These are phyloP conservation scores for Clanis bilineata DNA, from an alignment of 2,888 invertebrate species.

Conservation along the genomic window DNA sequence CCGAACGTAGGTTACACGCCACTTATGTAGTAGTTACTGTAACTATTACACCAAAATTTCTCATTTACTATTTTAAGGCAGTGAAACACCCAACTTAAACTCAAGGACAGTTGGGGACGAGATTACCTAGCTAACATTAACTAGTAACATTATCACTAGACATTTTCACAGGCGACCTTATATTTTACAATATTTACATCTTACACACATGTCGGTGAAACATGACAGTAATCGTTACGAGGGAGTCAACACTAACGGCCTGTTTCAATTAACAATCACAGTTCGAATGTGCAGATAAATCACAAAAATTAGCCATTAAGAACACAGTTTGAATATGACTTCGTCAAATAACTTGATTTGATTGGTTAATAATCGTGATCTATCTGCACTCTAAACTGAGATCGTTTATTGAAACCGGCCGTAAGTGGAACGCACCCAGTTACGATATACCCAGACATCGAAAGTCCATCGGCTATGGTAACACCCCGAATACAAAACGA, in stretches of 20 bases:
- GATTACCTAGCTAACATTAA: constrained; percentile 82
- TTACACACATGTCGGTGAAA: constrained; percentile 67
- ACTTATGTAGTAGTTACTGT: constrained; percentile 76
- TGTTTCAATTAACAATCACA: too few species aligned
- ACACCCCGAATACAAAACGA: constrained; percentile 71
- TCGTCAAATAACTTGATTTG: too few species aligned
- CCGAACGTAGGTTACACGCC: constrained; percentile 60
- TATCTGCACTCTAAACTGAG: too few species aligned
- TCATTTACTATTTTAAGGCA: constrained; percentile 78
- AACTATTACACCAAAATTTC: constrained; percentile 71
- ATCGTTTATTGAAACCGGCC: too few species aligned
- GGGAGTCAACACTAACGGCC: constrained; percentile 59
- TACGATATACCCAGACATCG: constrained; percentile 69
- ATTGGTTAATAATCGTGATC: too few species aligned
- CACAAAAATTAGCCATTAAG: too few species aligned
- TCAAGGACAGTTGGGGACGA: constrained; percentile 80
- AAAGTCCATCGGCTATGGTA: constrained; percentile 80
- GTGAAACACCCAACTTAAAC: constrained; percentile 82
- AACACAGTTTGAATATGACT: too few species aligned
- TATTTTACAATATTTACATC: constrained; percentile 80
- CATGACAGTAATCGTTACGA: constrained; percentile 51
- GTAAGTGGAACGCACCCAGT: constrained; percentile 69
- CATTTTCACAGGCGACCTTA: constrained; percentile 76
- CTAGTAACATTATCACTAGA: constrained; percentile 78
- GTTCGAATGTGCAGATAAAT: too few species aligned